Conservation (phyloP, 2,888 invertebrate species). For the Diaperis boleti region DNA sequence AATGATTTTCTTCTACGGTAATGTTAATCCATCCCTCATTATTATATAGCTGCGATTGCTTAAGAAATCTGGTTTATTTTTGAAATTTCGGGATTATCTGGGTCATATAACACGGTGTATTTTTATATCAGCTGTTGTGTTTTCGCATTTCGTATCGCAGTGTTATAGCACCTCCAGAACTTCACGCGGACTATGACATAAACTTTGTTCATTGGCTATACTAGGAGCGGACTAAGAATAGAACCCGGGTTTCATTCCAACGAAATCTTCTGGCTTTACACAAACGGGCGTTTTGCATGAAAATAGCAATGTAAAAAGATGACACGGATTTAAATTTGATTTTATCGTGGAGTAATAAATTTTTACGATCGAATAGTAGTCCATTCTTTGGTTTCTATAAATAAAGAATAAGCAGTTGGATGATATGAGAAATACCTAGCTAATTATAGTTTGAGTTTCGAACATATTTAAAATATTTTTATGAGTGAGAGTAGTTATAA, state of each 20-base stretch:
- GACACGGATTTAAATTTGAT: neutral
- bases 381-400: too few species aligned
- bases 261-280: constrained; percentile 1
- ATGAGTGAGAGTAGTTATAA: too few species aligned
- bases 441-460: too few species aligned
- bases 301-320: constrained; percentile 1
- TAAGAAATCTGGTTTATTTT: constrained; percentile 4
- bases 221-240: constrained; percentile 50
- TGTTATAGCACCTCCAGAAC: constrained; percentile 27
- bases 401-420: too few species aligned
- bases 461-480: too few species aligned
- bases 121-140: constrained; percentile 21
- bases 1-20: too few species aligned
- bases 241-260: constrained; percentile 34
- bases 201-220: constrained; percentile 45
- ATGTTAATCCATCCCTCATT: too few species aligned
- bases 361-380: too few species aligned
- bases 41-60: too few species aligned
- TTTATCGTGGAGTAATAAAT: neutral
- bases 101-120: constrained; percentile 36
- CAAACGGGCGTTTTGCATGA: constrained; percentile 10
- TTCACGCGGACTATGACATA: constrained; percentile 35
- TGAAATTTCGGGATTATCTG: too few species aligned
- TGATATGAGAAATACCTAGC: too few species aligned
- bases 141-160: constrained; percentile 12